phyloP scores from a whole-genome alignment of 2,113 vertebrate species.

The Phalacrocorax pelagicus region DNA sequence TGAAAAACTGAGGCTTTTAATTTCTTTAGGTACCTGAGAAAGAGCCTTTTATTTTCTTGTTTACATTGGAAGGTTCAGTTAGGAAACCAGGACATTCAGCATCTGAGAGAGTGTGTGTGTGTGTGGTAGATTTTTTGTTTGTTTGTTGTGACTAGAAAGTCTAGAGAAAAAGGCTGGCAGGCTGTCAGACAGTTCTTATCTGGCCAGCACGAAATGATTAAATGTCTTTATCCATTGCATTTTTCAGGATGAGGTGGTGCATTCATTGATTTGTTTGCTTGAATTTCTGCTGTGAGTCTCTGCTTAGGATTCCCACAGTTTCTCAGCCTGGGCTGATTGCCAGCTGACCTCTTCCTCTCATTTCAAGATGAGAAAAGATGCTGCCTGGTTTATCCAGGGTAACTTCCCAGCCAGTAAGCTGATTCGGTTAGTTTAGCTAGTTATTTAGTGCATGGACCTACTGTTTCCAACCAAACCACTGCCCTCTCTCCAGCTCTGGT shows the following conservation, averaged over 20 bases:
- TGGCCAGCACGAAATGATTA: neutral
- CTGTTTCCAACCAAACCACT: neutral
- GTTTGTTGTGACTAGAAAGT: neutral
- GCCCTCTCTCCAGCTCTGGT: neutral
- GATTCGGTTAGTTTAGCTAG: neutral
- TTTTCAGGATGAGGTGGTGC: neutral
- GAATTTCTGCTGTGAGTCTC: neutral
- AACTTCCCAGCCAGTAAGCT: neutral
- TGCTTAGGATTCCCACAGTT: neutral
- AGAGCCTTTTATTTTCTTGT: neutral
- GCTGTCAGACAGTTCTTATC: neutral
- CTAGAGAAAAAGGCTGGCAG: neutral
- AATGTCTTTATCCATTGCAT: neutral
- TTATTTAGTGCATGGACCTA: neutral
- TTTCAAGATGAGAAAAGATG: neutral
- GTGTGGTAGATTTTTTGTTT: neutral
- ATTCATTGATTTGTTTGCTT: conserved; percentile 19
- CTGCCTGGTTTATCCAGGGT: neutral
- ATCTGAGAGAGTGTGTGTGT: neutral
- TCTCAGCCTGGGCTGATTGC: neutral
- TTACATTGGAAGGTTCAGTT: neutral
- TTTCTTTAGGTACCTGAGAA: neutral
- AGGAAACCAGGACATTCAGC: neutral
- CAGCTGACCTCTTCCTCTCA: neutral
- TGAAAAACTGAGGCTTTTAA: neutral